Evolutionary conservation across 2,113 vertebrate species (phyloP).

Genomic region (Syrrhaptes paradoxus): DNA sequence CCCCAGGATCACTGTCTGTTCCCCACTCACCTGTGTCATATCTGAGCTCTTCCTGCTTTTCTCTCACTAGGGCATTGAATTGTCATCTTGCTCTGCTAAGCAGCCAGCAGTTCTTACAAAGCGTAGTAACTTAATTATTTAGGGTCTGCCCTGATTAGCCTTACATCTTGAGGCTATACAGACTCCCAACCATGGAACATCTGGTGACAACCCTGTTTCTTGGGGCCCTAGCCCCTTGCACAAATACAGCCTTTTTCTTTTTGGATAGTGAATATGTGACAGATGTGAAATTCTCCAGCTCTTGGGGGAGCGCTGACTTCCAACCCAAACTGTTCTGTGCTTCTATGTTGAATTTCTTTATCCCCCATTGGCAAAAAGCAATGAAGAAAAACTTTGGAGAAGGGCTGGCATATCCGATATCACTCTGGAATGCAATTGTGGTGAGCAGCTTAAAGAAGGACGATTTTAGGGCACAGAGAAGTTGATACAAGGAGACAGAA

Average conservation of each 20-base stretch:
- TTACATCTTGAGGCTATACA: constrained; percentile 15
- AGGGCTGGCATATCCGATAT: neutral
- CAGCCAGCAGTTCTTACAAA: constrained; percentile 2
- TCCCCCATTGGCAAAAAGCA: neutral
- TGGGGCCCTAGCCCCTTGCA: neutral
- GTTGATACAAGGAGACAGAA: neutral
- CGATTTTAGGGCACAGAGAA: neutral
- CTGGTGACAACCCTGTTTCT: constrained; percentile 7
- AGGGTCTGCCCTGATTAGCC: neutral
- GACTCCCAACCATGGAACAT: neutral
- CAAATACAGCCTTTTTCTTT: constrained; percentile 6
- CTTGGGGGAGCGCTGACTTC: neutral
- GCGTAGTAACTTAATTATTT: constrained; percentile 25
- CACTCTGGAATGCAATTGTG: neutral
- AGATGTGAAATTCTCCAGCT: constrained; percentile 33
- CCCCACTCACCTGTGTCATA: neutral
- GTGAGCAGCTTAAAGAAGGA: neutral
- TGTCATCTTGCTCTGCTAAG: neutral
- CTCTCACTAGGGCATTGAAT: neutral
- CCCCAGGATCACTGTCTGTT: neutral
- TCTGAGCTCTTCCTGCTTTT: neutral
- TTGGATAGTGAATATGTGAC: neutral
- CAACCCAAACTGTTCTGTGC: no score
- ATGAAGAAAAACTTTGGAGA: constrained; percentile 5
- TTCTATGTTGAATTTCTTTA: neutral